Evolutionary conservation across 2,888 invertebrate species (phyloP).

Genomic region (Pterostichus madidus): DNA sequence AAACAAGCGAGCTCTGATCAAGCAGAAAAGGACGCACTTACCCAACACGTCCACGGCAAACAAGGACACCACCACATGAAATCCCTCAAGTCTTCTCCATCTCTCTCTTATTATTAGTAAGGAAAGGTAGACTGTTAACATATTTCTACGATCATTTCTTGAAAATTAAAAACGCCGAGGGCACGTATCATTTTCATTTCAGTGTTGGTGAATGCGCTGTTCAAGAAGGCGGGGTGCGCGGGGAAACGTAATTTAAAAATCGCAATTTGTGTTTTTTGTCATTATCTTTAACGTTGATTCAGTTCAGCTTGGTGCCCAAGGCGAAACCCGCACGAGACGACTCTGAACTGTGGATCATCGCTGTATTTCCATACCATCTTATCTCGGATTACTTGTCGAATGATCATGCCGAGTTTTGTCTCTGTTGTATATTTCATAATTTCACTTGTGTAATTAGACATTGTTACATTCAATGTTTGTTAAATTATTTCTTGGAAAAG

Average conservation of each 20-base stretch:
- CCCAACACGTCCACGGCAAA: background rate
- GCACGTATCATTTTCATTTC: slow-evolving; percentile 77
- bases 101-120: slow-evolving; percentile 66
- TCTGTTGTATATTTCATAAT: slow-evolving; percentile 25
- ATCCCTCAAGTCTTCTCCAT: slow-evolving; percentile 42
- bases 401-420: background rate
- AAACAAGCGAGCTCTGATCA: slow-evolving; percentile 59
- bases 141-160: slow-evolving; percentile 74
- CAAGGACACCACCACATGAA: slow-evolving; percentile 32
- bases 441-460: slow-evolving; percentile 53
- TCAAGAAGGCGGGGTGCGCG: background rate
- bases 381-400: slow-evolving; percentile 57
- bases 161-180: slow-evolving; percentile 77
- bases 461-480: slow-evolving; percentile 42
- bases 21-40: slow-evolving; percentile 58
- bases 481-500: slow-evolving; percentile 17
- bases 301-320: slow-evolving; percentile 43
- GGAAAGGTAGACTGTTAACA: slow-evolving; percentile 66
- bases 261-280: slow-evolving; percentile 76
- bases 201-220: slow-evolving; percentile 40
- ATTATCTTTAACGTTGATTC: slow-evolving; percentile 72
- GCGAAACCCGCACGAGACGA: slow-evolving; percentile 43
- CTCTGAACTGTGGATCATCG: slow-evolving; percentile 44
- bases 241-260: slow-evolving; percentile 76
- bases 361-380: slow-evolving; percentile 51